Base-by-base conservation (phyloP, 2,888 invertebrate genomes). In the Agriopis aurantiaria region DNA sequence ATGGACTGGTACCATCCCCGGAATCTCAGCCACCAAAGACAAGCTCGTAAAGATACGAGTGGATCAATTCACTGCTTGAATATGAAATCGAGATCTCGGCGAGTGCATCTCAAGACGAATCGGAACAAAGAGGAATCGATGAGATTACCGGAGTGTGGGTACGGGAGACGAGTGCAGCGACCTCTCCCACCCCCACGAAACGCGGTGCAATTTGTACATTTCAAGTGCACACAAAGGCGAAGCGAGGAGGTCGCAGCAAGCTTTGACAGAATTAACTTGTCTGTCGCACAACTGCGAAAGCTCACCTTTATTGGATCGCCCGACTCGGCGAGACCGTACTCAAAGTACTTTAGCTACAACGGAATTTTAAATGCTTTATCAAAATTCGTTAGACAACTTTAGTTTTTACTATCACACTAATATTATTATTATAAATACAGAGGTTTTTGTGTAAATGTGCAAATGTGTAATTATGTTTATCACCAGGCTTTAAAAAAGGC, bases 181-280 rank as follows among this genome's bases (percentile, higher is more conserved):
- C 91, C 92, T 89, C 88, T 89, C 87, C 88, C 87, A 87, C 87
- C 88, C 89, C 85, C 80, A 80, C 87, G 83, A 84, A 86, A 87
- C 89, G 89, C 91, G 88, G 88, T 93, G 95, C 93, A 93, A 94
- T 93, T 94, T 93, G 93, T 94, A 93, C 93, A 92, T 93, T 93
- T 94, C 93, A 93, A 94, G 92, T 92, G 91, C 92, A 91, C 89
- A 93, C 93, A 93, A 93, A 94, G 91, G 91, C 92, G 85, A 89
- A 84, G 89, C 91, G 91, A 90, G 88, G 88, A 91, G 92, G 90
- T 92, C 91, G 90, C 90, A 87, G 86, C 87, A 83, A 90, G 91
- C 92, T 93, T 92, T 93, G 92, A 94, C 93, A 92, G 91, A 92
- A 94, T 94, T 93, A 93, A 93, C 93, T 94, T 91, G 93, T 92